Conservation (phyloP, 2,113 vertebrate species). For the Cercopithecus mona region DNA sequence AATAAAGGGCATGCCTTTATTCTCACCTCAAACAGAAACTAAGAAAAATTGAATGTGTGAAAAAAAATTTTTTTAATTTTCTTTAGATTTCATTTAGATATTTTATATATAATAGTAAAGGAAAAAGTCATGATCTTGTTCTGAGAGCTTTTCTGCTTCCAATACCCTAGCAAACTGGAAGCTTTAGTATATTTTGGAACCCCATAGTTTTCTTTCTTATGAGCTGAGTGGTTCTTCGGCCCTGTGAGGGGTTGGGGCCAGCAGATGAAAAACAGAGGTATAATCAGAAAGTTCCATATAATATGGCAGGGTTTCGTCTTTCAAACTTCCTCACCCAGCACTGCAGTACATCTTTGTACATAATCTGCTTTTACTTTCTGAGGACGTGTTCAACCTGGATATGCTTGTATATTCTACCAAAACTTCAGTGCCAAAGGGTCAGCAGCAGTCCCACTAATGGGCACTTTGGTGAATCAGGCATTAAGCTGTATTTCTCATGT, state of each 20-base stretch:
- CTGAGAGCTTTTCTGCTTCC: background rate
- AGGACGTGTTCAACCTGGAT: background rate
- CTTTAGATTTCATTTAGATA: background rate
- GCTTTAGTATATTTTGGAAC: background rate
- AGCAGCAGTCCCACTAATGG: background rate
- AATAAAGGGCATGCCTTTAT: background rate
- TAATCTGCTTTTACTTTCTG: slow-evolving; percentile 8
- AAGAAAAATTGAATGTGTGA: background rate
- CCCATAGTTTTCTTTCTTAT: background rate
- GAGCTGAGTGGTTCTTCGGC: background rate
- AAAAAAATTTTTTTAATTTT: background rate
- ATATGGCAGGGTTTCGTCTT: background rate
- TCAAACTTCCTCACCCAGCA: background rate
- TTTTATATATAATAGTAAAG: slow-evolving; percentile 15
- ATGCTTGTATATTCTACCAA: background rate
- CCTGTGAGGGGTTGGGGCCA: background rate
- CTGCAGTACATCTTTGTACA: slow-evolving; percentile 31
- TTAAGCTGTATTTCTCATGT: slow-evolving; percentile 45
- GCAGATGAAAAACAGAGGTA: background rate
- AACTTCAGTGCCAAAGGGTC: slow-evolving; percentile 20
- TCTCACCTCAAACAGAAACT: background rate
- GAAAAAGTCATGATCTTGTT: background rate
- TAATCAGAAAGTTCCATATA: background rate
- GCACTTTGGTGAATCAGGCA: background rate
- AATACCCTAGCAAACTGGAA: background rate